phyloP scores from a whole-genome alignment of 2,888 invertebrate genomes.

The Eupithecia subfuscata region DNA sequence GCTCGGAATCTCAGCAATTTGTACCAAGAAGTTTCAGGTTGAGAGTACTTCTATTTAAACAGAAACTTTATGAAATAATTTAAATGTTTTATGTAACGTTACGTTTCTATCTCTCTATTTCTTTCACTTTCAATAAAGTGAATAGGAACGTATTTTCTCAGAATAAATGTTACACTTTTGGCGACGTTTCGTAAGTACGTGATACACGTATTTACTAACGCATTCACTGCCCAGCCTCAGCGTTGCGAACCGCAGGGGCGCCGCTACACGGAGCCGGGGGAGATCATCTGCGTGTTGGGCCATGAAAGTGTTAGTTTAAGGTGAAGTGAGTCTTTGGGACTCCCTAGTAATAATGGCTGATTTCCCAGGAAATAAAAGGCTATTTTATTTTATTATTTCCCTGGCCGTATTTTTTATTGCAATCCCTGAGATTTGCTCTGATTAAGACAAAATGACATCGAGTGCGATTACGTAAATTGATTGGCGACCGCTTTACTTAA shows the following conservation, averaged over 20 bases:
- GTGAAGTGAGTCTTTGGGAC: too few species aligned
- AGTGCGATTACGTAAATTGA: background rate
- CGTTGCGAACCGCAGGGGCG: too few species aligned
- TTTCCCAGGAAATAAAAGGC: background rate
- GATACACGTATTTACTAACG: too few species aligned
- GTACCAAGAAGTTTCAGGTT: conserved; percentile 9
- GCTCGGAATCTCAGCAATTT: conserved; percentile 8
- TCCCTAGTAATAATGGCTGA: too few species aligned
- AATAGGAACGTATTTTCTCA: too few species aligned
- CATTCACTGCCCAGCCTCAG: too few species aligned
- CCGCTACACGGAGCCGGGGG: too few species aligned
- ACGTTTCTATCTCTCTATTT: background rate
- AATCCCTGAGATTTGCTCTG: background rate
- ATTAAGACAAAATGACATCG: background rate
- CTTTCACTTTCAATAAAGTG: too few species aligned
- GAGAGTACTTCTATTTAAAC: conserved; percentile 10
- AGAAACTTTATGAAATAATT: background rate
- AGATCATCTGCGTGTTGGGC: too few species aligned
- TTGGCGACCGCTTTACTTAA: conserved; percentile 8
- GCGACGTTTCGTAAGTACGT: too few species aligned
- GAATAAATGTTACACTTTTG: too few species aligned
- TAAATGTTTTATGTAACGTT: background rate
- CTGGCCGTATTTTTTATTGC: background rate
- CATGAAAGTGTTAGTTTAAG: too few species aligned
- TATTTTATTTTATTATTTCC: background rate